Conservation (phyloP, 2,113 vertebrate genomes). For the Rhagologus leucostigma region DNA sequence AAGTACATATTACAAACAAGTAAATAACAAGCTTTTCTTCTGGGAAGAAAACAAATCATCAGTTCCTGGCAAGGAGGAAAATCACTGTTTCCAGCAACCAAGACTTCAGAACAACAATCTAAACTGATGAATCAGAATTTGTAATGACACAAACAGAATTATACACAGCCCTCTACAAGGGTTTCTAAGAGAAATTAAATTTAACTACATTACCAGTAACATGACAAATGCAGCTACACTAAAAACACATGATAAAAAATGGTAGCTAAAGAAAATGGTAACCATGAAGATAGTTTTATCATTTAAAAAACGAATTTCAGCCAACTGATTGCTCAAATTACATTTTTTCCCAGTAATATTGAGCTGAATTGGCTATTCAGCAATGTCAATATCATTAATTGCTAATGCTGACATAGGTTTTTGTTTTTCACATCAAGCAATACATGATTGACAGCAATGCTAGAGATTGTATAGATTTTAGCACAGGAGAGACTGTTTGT, state of each 20-base stretch:
- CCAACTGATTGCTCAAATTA: not conserved
- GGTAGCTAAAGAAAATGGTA: conserved; percentile 8
- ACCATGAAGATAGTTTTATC: not conserved
- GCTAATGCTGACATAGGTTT: not conserved
- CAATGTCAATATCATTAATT: not conserved
- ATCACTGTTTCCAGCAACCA: conserved; percentile 42
- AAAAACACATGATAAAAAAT: conserved; percentile 8
- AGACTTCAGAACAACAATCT: conserved; percentile 23
- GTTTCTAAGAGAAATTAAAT: conserved; percentile 26
- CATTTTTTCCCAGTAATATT: not conserved
- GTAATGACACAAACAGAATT: conserved; percentile 49
- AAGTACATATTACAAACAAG: not conserved
- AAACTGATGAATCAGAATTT: conserved; percentile 48
- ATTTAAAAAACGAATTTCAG: not conserved
- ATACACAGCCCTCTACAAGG: not conserved
- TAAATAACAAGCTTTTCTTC: conserved; percentile 40
- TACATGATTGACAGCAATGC: not conserved
- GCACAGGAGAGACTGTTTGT: not conserved
- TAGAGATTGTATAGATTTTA: conserved; percentile 5
- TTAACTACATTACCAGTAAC: conserved; percentile 36
- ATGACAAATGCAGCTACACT: conserved; percentile 18
- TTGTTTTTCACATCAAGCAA: conserved; percentile 20
- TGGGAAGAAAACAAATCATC: conserved; percentile 46
- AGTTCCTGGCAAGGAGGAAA: conserved; percentile 38
- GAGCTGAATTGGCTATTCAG: not conserved